Percentiles rank a stretch among this genome's conserved stretches.
Evolutionary conservation across 2,888 invertebrate genomes (phyloP).

Genomic region (Eupithecia insigniata): DNA sequence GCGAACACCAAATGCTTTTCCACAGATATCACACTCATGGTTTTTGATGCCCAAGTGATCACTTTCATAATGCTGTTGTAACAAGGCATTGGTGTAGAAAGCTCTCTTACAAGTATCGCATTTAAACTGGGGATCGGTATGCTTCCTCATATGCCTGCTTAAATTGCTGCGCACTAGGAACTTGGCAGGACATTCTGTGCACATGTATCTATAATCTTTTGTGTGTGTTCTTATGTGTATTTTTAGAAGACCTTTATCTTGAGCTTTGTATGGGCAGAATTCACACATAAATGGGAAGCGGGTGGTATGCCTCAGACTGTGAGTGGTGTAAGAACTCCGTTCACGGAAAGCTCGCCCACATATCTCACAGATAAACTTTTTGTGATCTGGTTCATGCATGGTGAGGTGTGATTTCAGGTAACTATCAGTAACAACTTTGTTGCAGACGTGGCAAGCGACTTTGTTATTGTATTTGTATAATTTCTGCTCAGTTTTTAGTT

Average conservation of each 20-base stretch:
- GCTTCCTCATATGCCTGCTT: constrained; percentile 63
- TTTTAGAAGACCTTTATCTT: constrained; percentile 59
- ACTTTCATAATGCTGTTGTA: background rate
- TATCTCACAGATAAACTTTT: constrained; percentile 65
- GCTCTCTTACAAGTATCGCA: constrained; percentile 56
- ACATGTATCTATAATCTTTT: constrained; percentile 65
- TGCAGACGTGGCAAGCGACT: constrained; percentile 4
- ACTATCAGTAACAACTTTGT: background rate
- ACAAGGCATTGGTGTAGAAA: background rate
- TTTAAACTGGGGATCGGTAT: constrained; percentile 61
- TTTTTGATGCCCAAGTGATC: background rate
- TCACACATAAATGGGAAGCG: constrained; percentile 32
- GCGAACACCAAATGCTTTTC: background rate
- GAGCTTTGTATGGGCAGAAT: constrained; percentile 61
- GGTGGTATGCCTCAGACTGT: background rate
- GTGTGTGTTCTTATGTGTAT: constrained; percentile 64
- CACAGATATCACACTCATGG: constrained; percentile 5
- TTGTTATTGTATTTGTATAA: background rate
- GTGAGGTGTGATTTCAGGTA: constrained; percentile 9
- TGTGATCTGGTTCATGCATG: constrained; percentile 59
- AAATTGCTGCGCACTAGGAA: constrained; percentile 67
- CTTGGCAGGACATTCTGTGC: constrained; percentile 65
- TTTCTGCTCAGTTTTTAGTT: background rate
- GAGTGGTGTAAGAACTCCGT: constrained; percentile 49
- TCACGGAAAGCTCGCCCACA: constrained; percentile 66